A percentile compares a stretch with the other conserved stretches of the same genome.
phyloP scores from a whole-genome alignment of 2,113 vertebrate genomes.

The Apeltes quadracus region DNA sequence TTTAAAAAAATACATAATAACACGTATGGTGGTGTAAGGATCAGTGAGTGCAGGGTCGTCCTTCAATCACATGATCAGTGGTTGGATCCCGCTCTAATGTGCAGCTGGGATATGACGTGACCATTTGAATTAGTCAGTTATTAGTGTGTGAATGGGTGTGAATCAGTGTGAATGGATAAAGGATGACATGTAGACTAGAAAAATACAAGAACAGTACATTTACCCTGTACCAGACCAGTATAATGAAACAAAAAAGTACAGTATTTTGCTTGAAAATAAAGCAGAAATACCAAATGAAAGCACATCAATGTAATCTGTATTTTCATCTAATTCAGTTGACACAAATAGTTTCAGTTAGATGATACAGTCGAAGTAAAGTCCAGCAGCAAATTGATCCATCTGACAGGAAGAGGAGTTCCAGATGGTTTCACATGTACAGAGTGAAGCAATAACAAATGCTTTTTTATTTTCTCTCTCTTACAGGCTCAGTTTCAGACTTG shows the following conservation, averaged over 20 bases:
- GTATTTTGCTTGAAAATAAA: not conserved
- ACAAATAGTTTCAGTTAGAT: not conserved
- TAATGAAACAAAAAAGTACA: not conserved
- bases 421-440: not conserved
- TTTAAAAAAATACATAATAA: not conserved
- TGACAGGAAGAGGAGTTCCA: not conserved
- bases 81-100: too few species aligned
- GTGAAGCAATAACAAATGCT: not conserved
- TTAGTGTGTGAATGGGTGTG: too few species aligned
- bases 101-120: too few species aligned
- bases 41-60: too few species aligned
- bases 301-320: not conserved
- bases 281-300: not conserved
- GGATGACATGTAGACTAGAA: too few species aligned
- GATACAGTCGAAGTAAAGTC: not conserved
- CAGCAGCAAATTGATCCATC: not conserved
- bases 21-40: not conserved
- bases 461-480: slow-evolving; percentile 28
- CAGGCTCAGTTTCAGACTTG: slow-evolving; percentile 81
- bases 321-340: not conserved
- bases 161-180: too few species aligned
- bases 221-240: not conserved
- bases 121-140: too few species aligned
- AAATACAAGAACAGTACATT: too few species aligned
- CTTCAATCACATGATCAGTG: too few species aligned